Percentiles rank a stretch among this genome's conserved stretches.
phyloP scores from a whole-genome alignment of 2,888 invertebrate genomes.

The Acanthosepion esculentum region DNA sequence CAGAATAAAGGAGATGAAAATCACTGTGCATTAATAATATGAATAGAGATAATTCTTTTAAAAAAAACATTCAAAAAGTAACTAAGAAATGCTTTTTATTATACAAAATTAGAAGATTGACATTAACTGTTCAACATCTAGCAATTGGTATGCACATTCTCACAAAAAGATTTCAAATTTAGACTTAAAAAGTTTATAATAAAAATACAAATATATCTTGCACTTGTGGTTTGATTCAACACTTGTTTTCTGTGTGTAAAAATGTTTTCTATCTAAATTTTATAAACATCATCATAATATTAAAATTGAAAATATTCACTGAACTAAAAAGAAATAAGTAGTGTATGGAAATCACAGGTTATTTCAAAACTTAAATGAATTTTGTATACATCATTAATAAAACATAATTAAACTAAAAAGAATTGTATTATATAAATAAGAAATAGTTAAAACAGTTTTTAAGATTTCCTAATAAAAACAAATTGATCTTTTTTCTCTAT shows the following conservation, averaged over 20 bases:
- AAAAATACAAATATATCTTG: neutral
- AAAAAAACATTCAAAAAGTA: neutral
- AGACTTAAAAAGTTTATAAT: neutral
- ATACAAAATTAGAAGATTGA: neutral
- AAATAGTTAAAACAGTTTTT: no score
- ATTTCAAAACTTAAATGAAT: no score
- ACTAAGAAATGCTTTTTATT: neutral
- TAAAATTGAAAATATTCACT: neutral
- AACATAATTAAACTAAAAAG: no score
- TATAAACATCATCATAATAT: neutral
- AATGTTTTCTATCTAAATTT: neutral
- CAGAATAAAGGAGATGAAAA: neutral
- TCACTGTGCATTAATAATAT: neutral
- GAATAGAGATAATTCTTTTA: neutral
- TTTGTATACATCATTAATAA: no score
- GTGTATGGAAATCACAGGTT: no score
- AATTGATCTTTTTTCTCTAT: no score
- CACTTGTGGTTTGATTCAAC: neutral
- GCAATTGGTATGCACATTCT: neutral
- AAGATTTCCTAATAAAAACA: no score
- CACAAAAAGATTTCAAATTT: neutral
- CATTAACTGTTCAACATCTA: neutral
- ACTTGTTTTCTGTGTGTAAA: neutral
- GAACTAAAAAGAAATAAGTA: neutral
- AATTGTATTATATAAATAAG: no score